These are phyloP conservation scores for Ganaspis brasiliensis DNA, from an alignment of 2,888 invertebrate species.

Conservation along the genomic window DNA sequence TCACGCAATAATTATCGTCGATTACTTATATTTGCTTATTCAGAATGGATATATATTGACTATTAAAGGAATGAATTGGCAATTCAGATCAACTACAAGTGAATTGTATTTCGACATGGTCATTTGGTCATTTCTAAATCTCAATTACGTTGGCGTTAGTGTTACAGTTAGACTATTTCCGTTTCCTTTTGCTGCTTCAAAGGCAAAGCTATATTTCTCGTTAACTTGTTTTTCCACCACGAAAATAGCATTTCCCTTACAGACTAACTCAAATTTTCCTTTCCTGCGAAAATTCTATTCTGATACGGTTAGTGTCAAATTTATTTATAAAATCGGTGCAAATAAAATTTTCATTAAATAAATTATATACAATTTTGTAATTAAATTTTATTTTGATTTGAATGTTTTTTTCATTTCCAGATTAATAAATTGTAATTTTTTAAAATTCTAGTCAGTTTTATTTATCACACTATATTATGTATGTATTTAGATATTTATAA, in stretches of 20 bases:
- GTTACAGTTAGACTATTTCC: not conserved
- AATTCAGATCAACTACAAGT: not conserved
- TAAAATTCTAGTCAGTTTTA: no score
- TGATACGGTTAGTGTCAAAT: no score
- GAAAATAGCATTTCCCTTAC: constrained; percentile 5
- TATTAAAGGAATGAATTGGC: constrained; percentile 11
- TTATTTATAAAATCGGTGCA: no score
- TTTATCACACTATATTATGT: no score
- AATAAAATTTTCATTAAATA: no score
- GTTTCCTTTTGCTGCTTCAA: not conserved
- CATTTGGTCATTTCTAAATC: constrained; percentile 16
- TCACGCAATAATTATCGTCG: not conserved
- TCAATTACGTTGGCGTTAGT: constrained; percentile 9
- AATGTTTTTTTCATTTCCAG: no score
- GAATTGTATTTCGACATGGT: constrained; percentile 10
- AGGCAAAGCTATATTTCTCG: not conserved
- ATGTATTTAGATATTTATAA: no score
- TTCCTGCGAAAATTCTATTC: not conserved
- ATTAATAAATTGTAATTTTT: no score
- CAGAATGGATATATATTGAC: not conserved
- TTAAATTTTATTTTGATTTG: no score
- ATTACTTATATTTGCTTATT: not conserved
- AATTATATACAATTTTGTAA: no score
- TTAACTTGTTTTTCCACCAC: not conserved
- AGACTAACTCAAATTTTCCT: not conserved